Evolutionary conservation across 2,888 invertebrate genomes (phyloP).

Genomic region (Drosophila differens): DNA sequence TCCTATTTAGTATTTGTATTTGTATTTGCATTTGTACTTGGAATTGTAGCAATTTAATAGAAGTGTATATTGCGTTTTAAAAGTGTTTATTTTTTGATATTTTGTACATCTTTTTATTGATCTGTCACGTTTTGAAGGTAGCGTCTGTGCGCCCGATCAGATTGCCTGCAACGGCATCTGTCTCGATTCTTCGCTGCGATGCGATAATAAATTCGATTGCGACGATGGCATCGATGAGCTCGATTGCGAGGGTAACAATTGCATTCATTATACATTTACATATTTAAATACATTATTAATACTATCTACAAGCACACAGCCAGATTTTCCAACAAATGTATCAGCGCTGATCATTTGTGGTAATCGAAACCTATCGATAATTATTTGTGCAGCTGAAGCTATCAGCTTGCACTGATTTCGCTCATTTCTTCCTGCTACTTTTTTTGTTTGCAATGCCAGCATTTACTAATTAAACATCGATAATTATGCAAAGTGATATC

Average conservation of each 20-base stretch:
- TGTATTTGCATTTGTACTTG: not conserved
- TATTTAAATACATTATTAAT: not conserved
- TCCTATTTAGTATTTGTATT: not conserved
- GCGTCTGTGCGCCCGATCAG: constrained; percentile 32
- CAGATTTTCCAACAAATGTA: not conserved
- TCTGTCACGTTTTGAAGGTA: constrained; percentile 46
- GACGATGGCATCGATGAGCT: constrained; percentile 87
- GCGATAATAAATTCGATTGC: constrained; percentile 88
- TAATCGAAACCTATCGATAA: constrained; percentile 17
- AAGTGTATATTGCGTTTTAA: constrained; percentile 5
- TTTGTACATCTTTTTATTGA: constrained; percentile 26
- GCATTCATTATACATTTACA: constrained; percentile 11
- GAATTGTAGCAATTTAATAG: constrained; percentile 5
- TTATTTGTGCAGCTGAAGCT: not conserved
- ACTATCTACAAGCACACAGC: constrained; percentile 8
- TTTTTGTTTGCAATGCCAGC: not conserved
- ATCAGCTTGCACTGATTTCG: not conserved
- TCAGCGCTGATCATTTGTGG: not conserved
- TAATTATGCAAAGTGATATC: not conserved
- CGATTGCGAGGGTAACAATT: constrained; percentile 81
- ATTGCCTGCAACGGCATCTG: constrained; percentile 85
- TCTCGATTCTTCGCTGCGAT: constrained; percentile 85
- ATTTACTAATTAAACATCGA: not conserved
- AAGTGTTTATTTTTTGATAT: constrained; percentile 1
- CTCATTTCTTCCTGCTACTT: not conserved